Percentiles rank a stretch among this genome's conserved stretches.
Conservation (phyloP, 2,888 invertebrate species). For the Chymomyza amoena region DNA sequence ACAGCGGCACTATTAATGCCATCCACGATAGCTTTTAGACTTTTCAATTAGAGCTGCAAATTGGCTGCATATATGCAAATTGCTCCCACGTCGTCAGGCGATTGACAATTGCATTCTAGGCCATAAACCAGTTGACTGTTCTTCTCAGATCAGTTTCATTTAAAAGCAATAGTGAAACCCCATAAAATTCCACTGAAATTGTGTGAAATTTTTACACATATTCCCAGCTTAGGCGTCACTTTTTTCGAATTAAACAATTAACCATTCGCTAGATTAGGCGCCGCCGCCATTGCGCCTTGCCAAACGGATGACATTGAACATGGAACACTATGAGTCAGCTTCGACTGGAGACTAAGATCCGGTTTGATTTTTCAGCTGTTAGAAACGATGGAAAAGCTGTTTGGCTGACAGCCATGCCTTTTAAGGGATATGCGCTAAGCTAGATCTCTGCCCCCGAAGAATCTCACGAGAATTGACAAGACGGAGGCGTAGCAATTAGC, state of each 20-base stretch:
- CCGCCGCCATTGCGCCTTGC: constrained; percentile 57
- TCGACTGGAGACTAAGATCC: constrained; percentile 56
- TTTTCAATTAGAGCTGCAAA: constrained; percentile 46
- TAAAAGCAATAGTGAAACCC: constrained; percentile 4
- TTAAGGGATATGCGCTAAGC: constrained; percentile 29
- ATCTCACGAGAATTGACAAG: constrained; percentile 12
- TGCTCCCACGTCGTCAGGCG: constrained; percentile 58
- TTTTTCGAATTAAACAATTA: constrained; percentile 64
- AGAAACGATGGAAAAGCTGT: constrained; percentile 25
- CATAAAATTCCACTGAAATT: constrained; percentile 32
- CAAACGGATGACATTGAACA: constrained; percentile 41
- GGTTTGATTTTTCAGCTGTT: constrained; percentile 43
- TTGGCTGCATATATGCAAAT: constrained; percentile 51
- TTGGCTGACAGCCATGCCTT: constrained; percentile 48
- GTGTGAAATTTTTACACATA: constrained; percentile 58
- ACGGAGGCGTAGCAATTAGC: constrained; percentile 53
- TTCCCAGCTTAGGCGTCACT: constrained; percentile 55
- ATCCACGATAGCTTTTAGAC: constrained; percentile 29
- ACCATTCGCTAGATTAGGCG: constrained; percentile 68
- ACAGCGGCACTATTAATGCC: constrained; percentile 23
- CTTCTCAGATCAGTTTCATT: constrained; percentile 2
- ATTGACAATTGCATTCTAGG: constrained; percentile 51
- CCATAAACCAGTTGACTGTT: constrained; percentile 38
- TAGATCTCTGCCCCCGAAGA: background rate
- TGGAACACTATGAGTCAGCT: constrained; percentile 40